These are phyloP conservation scores for Byasa hedistus DNA, from an alignment of 2,888 invertebrate species.

Conservation along the genomic window DNA sequence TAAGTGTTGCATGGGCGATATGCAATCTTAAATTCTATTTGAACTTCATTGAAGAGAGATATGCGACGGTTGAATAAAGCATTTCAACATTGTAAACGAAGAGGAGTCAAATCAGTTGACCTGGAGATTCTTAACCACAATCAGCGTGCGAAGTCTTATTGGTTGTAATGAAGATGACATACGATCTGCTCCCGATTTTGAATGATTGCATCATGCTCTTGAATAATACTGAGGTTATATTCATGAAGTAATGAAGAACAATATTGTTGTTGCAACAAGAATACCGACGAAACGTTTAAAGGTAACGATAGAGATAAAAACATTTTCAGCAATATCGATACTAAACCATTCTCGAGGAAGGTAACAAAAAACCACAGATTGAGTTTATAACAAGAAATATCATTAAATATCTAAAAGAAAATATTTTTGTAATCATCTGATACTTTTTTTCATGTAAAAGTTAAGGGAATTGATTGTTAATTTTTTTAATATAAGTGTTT, in stretches of 20 bases:
- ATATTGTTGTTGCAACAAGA: not conserved
- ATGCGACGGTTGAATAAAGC: constrained; percentile 34
- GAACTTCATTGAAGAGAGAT: constrained; percentile 37
- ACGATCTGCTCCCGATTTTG: constrained; percentile 64
- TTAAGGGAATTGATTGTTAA: not conserved
- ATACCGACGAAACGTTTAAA: too few relatives aligned
- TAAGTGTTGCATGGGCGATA: constrained; percentile 46
- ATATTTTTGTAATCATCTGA: too few relatives aligned
- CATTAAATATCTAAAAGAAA: too few relatives aligned
- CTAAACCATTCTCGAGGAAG: too few relatives aligned
- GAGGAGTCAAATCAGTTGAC: constrained; percentile 69
- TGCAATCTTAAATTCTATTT: constrained; percentile 46
- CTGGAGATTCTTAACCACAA: constrained; percentile 67
- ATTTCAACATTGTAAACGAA: constrained; percentile 45
- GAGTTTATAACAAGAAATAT: too few relatives aligned
- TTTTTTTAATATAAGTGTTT: not conserved
- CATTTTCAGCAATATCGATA: too few relatives aligned
- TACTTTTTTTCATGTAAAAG: too few relatives aligned
- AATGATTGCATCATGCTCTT: constrained; percentile 56
- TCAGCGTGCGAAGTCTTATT: constrained; percentile 76
- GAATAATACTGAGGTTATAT: constrained; percentile 38
- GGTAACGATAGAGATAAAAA: too few relatives aligned
- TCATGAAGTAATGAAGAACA: constrained; percentile 7
- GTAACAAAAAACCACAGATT: too few relatives aligned
- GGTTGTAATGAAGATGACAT: constrained; percentile 63